phyloP scores from a whole-genome alignment of 92 coral and sea anemone species.

The Metridium senile region DNA sequence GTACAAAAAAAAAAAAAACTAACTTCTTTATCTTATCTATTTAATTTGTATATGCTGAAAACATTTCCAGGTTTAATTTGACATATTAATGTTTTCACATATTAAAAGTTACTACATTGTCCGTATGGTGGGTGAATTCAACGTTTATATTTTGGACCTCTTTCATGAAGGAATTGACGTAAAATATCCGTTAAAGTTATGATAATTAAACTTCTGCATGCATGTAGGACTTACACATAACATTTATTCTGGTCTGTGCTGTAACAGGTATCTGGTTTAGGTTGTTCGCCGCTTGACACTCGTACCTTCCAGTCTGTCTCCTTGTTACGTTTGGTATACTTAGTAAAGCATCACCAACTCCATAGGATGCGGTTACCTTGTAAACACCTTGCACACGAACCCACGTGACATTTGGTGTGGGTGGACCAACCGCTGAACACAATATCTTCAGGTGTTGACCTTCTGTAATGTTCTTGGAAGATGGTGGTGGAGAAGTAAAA shows the following conservation, averaged over 20 bases:
- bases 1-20: no score
- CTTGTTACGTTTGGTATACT: neutral
- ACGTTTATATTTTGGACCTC: no score
- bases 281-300: neutral
- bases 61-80: no score
- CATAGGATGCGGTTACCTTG: neutral
- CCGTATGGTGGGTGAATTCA: no score
- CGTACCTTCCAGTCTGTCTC: neutral
- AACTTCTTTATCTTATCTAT: no score
- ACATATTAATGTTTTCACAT: no score
- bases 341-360: neutral
- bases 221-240: neutral
- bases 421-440: conserved; percentile 1
- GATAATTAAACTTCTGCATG: no score
- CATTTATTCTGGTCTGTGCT: neutral
- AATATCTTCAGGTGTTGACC: neutral
- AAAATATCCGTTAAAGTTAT: no score
- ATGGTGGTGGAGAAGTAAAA: neutral
- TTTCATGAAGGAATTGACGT: no score
- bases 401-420: conserved; percentile 1
- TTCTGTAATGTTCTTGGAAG: neutral
- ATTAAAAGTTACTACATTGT: no score
- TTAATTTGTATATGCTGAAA: no score
- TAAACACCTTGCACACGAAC: neutral
- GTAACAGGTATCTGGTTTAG: neutral